Base-by-base conservation (phyloP, 1,140 invertebrate genomes). In the Panagrolaimus sp. region DNA sequence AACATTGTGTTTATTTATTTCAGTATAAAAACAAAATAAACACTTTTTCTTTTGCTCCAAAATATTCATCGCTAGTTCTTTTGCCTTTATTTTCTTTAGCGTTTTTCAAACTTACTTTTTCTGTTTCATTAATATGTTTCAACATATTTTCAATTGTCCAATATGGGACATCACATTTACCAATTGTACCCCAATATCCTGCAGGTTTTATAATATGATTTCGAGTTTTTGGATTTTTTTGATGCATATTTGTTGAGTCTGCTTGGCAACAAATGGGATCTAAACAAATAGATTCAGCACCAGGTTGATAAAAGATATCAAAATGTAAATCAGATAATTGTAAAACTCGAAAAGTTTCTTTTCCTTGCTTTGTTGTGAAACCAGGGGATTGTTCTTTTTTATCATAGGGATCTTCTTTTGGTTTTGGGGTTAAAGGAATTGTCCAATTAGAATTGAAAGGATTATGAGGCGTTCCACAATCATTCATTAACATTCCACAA, bases 241-340 rank as follows among this genome's bases (percentile, higher is more conserved):
- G 27, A 23, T 25, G 27, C 42, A 16, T 63, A 63, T 66, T 57
- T 38, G 31, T 38, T 7, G 72, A 16, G 4, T 51, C 63, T 2
- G 66, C 72, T 67, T 61, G 70, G 77, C 86, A 87, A 73, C 86
- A 87, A 9, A 87, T 73, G 5, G 86, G 86, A 70, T 84, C 78
- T 5, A 72, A 77, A 73, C 86, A 87, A 13, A 83, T 68, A 31
- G 84, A 79, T 62, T 85, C 83, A 8, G 78, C 38, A 5, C 84
- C 84, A 16, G 68, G 69, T 38, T 70, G 20, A 74, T 86, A 87
- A 38, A 76, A 61, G 13, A 72, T 65, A 69, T 87, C 86, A 63
- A 85, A 67, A 73, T 87, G 86, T 16, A 87, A 80, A 75, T 87
- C 86, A 13, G 84, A 82, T 23, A 87, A 64, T 57, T 87, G 86